Evolutionary conservation across 2,113 vertebrate genomes (phyloP).

Genomic region (Macaca fascicularis): DNA sequence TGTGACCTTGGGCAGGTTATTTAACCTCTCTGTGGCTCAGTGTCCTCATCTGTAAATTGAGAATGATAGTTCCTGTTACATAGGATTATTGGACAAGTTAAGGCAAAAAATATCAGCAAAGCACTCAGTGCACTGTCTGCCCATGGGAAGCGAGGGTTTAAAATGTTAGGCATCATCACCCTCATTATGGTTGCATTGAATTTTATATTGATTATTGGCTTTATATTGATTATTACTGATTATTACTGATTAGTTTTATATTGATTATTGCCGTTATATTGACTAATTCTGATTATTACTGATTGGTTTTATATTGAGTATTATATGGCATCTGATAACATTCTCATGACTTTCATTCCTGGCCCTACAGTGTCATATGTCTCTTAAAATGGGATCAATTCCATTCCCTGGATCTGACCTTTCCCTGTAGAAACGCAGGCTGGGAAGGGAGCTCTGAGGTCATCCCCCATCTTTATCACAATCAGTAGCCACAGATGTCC

Average conservation of each 20-base stretch:
- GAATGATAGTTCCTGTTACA: neutral
- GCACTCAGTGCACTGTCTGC: rapidly evolving
- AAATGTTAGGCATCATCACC: rapidly evolving
- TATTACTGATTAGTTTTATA: neutral
- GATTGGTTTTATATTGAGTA: neutral
- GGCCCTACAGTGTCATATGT: neutral
- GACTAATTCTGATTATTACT: no score
- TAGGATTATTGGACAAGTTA: neutral
- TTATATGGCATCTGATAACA: neutral
- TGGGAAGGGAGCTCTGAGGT: neutral
- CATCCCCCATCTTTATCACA: neutral
- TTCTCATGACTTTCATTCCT: neutral
- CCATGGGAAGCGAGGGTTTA: rapidly evolving
- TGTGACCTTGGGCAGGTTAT: neutral
- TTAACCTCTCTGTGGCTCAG: neutral
- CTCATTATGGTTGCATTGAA: no score
- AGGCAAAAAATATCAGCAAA: neutral
- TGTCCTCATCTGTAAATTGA: neutral
- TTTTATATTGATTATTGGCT: neutral
- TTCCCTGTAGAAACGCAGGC: neutral
- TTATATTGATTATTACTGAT: no score
- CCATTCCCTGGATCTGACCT: neutral
- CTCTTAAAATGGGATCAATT: neutral
- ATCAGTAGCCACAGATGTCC: neutral
- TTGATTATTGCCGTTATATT: neutral